A percentile compares a stretch with the other conserved stretches of the same genome.
Conservation (phyloP, 2,888 invertebrate genomes). For the Nycteola revayana region DNA sequence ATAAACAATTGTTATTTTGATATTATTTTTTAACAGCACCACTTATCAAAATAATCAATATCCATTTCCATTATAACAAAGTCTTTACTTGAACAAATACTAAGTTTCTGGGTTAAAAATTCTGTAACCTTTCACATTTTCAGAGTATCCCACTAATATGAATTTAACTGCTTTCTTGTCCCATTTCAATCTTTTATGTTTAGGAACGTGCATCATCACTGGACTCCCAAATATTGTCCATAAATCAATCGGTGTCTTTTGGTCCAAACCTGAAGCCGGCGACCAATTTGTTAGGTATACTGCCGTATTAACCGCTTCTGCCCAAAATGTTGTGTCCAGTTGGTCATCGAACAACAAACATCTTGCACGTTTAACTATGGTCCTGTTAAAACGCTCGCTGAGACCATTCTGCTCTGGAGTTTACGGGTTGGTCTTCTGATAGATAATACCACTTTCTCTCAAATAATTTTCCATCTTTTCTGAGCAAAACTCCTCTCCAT, state of each 20-base stretch:
- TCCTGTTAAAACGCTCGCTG: not conserved
- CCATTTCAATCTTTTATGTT: conserved; percentile 9
- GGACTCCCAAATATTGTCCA: conserved; percentile 13
- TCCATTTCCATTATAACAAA: conserved; percentile 10
- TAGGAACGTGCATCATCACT: conserved; percentile 11
- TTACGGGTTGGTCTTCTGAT: conserved; percentile 11
- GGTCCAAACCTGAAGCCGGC: conserved; percentile 4
- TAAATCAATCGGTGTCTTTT: conserved; percentile 13
- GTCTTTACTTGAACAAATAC: conserved; percentile 12
- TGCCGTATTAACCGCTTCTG: conserved; percentile 21
- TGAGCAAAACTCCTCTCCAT: conserved; percentile 17
- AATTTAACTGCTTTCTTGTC: conserved; percentile 7
- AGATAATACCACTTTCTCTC: conserved; percentile 12
- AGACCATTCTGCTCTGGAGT: conserved; percentile 22
- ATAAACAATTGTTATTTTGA: no score
- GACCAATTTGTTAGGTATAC: conserved; percentile 19
- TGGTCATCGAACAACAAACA: conserved; percentile 1
- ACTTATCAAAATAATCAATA: no score
- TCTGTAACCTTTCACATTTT: conserved; percentile 15
- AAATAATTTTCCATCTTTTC: conserved; percentile 19
- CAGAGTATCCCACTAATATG: conserved; percentile 2
- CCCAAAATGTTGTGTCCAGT: conserved; percentile 15
- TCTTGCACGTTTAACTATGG: conserved; percentile 14
- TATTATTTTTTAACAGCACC: no score
- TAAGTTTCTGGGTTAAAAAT: conserved; percentile 6